These are phyloP conservation scores for Trisateles emortualis DNA, from an alignment of 2,888 invertebrate species.

Conservation along the genomic window DNA sequence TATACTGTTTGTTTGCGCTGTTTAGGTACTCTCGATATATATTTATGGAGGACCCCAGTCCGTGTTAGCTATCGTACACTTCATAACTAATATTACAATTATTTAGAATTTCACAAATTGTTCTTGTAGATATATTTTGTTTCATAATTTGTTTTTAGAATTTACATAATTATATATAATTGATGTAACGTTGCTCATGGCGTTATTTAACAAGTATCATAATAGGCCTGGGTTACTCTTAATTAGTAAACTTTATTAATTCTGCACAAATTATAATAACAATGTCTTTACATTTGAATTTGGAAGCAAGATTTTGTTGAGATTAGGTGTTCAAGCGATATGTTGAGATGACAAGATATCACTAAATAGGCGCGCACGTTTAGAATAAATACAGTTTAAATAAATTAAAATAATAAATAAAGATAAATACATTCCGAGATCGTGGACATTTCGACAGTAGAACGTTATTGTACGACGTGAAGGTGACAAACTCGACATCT, in stretches of 20 bases:
- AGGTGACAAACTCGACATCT: neutral
- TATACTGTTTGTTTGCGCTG: slow-evolving; percentile 17
- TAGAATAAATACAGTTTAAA: slow-evolving; percentile 38
- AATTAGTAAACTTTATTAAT: neutral
- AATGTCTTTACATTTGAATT: slow-evolving; percentile 7
- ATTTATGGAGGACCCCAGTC: too few species aligned
- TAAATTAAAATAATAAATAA: slow-evolving; percentile 50
- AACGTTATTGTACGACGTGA: slow-evolving; percentile 11
- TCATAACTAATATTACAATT: too few species aligned
- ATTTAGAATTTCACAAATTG: neutral
- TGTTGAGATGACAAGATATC: slow-evolving; percentile 7
- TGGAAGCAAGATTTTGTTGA: neutral
- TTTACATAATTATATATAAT: too few species aligned
- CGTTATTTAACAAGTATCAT: slow-evolving; percentile 9
- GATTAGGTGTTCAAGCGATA: slow-evolving; percentile 2
- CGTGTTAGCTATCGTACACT: too few species aligned
- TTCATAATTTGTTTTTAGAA: neutral
- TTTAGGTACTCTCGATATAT: neutral
- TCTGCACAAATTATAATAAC: neutral
- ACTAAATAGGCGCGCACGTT: slow-evolving; percentile 11
- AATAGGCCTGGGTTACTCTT: slow-evolving; percentile 3
- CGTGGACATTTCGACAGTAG: slow-evolving; percentile 39
- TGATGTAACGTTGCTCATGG: slow-evolving; percentile 2
- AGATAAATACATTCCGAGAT: slow-evolving; percentile 50
- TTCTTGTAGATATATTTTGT: neutral